Percentiles rank a stretch among this genome's conserved stretches.
Conservation (phyloP, 1,140 invertebrate genomes). For the Bombus soroeensis region DNA sequence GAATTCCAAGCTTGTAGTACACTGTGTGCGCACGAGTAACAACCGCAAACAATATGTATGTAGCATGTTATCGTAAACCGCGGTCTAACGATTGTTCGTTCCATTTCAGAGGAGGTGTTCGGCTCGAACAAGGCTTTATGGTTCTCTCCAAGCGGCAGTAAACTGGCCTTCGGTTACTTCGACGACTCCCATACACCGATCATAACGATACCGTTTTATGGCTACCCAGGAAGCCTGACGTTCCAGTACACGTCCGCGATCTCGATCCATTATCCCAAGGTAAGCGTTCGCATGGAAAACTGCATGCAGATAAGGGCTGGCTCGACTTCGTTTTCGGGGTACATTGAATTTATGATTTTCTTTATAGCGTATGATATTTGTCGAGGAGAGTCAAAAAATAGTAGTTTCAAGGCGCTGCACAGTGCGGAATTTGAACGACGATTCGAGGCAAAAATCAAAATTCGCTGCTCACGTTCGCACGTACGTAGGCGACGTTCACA, state of each 20-base stretch:
- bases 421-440: too few relatives aligned
- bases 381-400: too few relatives aligned
- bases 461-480: too few relatives aligned
- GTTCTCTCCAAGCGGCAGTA: constrained; percentile 93
- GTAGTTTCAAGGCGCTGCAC: too few relatives aligned
- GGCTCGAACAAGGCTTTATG: constrained; percentile 92
- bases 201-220: constrained; percentile 86
- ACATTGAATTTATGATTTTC: background rate
- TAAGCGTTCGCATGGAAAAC: constrained; percentile 70
- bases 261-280: constrained; percentile 93
- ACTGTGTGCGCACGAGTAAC: background rate
- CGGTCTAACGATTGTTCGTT: constrained; percentile 53
- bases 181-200: constrained; percentile 88
- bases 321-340: background rate
- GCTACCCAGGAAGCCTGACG: constrained; percentile 83
- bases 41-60: background rate
- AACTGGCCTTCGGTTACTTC: constrained; percentile 92
- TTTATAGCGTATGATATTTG: too few relatives aligned
- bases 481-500: too few relatives aligned
- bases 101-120: constrained; percentile 93
- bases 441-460: too few relatives aligned
- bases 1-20: background rate
- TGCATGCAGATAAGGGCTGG: background rate
- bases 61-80: background rate
- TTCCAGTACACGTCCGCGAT: constrained; percentile 86